These are phyloP conservation scores for Thumatha senex DNA, from an alignment of 2,888 invertebrate genomes.

Conservation along the genomic window DNA sequence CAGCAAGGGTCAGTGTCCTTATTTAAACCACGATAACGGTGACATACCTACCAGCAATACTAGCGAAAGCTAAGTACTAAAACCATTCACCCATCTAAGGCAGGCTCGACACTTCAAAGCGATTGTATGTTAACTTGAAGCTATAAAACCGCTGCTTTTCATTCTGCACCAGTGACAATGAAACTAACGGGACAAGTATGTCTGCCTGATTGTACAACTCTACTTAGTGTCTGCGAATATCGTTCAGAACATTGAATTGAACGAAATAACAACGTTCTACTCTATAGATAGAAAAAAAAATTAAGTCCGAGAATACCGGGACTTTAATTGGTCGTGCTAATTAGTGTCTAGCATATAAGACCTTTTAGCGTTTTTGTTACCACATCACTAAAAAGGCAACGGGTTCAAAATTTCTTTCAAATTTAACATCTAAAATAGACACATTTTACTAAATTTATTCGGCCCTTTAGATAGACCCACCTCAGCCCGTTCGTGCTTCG, in stretches of 20 bases:
- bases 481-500: no score
- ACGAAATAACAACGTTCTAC: no score
- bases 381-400: no score
- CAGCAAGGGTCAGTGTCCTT: not conserved
- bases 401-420: no score
- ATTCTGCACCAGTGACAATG: constrained; percentile 8
- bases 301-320: no score
- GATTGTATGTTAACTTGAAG: constrained; percentile 12
- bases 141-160: constrained; percentile 13
- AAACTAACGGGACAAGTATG: constrained; percentile 5
- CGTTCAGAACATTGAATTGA: not conserved
- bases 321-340: no score
- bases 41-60: not conserved
- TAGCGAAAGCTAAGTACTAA: not conserved
- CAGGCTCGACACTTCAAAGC: constrained; percentile 2
- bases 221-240: not conserved
- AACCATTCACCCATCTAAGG: constrained; percentile 3
- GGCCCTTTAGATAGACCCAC: no score
- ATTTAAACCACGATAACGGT: not conserved
- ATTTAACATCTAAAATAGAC: no score
- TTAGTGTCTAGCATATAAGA: no score
- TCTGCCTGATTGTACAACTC: not conserved
- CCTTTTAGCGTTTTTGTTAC: no score
- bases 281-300: no score
- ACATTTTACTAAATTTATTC: no score